Base-by-base conservation (phyloP, 1,140 invertebrate species). In the Trichomalopsis sarcophagae region DNA sequence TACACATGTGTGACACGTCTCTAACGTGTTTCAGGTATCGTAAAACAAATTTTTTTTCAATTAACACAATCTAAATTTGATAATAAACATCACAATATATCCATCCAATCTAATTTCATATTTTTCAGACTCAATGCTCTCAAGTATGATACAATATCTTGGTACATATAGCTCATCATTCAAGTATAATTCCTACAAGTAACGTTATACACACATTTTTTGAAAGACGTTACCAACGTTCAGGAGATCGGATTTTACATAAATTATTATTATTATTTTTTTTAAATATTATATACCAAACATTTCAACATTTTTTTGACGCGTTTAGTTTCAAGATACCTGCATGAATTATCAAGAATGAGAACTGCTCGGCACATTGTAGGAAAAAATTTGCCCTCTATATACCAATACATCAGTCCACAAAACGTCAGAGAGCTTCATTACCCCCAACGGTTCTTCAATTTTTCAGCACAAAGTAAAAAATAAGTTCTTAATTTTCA, bases 111-210 rank as follows among this genome's bases (percentile, higher is more conserved):
- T 73, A 86, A 82, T 82, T 86, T 82, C 80, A 30, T 78, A 82
- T 76, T 80, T 82, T 82, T 86, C 85, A 86, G 85, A 86, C 85
- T 86, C 85, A 86, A 86, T 86, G 81, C 85, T 86, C 85, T 86
- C 85, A 82, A 86, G 85, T 82, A 86, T 86, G 81, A 86, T 86
- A 86, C 85, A 86, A 82, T 86, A 86, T 86, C 85, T 82, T 86
- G 85, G 55, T 82, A 86, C 79, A 79, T 82, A 86, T 82, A 82
- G 85, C 33, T 79, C 40, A 23, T 40, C 68, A 75, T 83, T 82
- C 78, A 55, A 69, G 44, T 71, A 85, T 82, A 85, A 85, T 85
- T 82, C 74, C 82, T 85, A 80, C 74, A 82, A 85, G 55, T 4
- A 13, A 66, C 40, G 23, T 7, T 80, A 74, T 27, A 84, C 76